Percentiles rank a stretch among this genome's conserved stretches.
phyloP scores from a whole-genome alignment of 2,888 invertebrate species.

The Drosophila heteroneura region DNA sequence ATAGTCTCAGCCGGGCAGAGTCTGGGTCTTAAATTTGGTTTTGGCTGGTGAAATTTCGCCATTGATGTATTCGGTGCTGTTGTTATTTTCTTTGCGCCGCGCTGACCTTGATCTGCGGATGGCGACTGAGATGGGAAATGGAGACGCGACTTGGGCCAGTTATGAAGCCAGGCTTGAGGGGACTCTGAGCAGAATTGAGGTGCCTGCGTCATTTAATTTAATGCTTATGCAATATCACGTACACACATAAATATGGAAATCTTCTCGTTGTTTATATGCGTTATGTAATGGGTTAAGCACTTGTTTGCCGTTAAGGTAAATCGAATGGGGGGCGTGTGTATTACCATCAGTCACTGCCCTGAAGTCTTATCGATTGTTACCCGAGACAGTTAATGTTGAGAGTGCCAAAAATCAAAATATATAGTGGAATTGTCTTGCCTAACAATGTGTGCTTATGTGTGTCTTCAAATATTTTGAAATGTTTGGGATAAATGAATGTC shows the following conservation, averaged over 20 bases:
- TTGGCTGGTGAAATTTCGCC: constrained; percentile 70
- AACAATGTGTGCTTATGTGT: neutral
- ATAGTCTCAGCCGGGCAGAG: constrained; percentile 14
- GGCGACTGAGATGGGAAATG: constrained; percentile 37
- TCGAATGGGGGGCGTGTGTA: constrained; percentile 16
- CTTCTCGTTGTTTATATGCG: constrained; percentile 63
- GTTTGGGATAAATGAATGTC: neutral
- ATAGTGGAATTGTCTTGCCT: neutral
- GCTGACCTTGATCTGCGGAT: constrained; percentile 68
- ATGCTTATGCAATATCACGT: constrained; percentile 70
- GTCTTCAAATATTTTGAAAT: neutral
- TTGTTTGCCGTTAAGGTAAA: constrained; percentile 37
- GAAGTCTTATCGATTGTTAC: constrained; percentile 7
- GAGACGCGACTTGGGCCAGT: constrained; percentile 32
- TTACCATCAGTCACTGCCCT: constrained; percentile 26
- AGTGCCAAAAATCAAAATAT: neutral
- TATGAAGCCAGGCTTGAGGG: constrained; percentile 15
- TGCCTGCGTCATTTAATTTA: constrained; percentile 45
- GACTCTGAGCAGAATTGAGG: constrained; percentile 47
- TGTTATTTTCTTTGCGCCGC: constrained; percentile 39
- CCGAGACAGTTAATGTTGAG: neutral
- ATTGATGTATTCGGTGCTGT: constrained; percentile 36
- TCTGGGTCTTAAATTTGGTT: constrained; percentile 44
- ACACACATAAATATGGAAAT: constrained; percentile 58
- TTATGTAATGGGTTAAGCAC: constrained; percentile 63